phyloP scores from a whole-genome alignment of 1,140 invertebrate genomes.

The Pachypeltis micranthus region DNA sequence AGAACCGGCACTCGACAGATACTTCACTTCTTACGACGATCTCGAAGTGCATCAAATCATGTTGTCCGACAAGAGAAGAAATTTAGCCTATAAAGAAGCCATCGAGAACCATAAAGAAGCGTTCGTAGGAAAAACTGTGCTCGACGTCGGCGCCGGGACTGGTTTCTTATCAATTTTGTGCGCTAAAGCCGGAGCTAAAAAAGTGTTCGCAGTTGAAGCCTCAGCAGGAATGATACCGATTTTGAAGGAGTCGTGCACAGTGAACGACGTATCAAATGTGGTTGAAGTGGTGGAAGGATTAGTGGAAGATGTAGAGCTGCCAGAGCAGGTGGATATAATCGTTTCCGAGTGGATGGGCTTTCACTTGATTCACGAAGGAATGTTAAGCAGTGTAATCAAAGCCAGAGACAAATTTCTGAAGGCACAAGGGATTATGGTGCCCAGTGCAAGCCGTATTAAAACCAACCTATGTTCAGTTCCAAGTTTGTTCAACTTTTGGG shows the following conservation, averaged over 20 bases:
- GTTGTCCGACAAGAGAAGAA: conserved; percentile 75
- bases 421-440: conserved; percentile 40
- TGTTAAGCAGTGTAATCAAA: conserved; percentile 86
- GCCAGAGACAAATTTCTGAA: conserved; percentile 83
- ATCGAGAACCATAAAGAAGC: conserved; percentile 65
- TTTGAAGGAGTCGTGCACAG: conserved; percentile 66
- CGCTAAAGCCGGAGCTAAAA: conserved; percentile 79
- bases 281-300: conserved; percentile 50
- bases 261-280: conserved; percentile 50
- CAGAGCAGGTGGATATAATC: conserved; percentile 85
- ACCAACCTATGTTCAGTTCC: conserved; percentile 58
- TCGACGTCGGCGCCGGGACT: conserved; percentile 88
- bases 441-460: conserved; percentile 34
- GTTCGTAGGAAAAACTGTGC: conserved; percentile 65
- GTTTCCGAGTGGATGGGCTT: conserved; percentile 99
- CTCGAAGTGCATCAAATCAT: conserved; percentile 61
- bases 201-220: conserved; percentile 86
- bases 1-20: no score
- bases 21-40: conserved; percentile 4
- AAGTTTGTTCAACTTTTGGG: conserved; percentile 48
- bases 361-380: conserved; percentile 94
- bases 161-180: conserved; percentile 89
- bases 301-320: conserved; percentile 52
- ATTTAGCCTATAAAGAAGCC: conserved; percentile 84
- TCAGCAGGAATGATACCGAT: conserved; percentile 60